Percentiles rank a stretch among this genome's conserved stretches.
Evolutionary conservation across 2,797 vertebrate species (phyloP).

Genomic region (Kryptolebias ocellatus): DNA sequence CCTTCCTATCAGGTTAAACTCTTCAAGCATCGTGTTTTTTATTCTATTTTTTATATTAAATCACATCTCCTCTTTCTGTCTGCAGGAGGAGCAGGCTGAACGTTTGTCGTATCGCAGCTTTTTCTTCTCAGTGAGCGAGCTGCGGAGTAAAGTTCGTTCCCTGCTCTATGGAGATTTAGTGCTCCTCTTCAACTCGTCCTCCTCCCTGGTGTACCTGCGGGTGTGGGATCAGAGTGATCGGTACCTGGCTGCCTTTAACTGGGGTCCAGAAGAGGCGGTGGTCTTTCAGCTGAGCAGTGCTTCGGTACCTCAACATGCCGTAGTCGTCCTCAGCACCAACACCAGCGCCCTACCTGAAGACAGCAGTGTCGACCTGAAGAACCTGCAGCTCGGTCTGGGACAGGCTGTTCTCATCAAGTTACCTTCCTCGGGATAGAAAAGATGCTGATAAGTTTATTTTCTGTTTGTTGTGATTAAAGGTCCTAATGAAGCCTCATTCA

Average conservation of each 20-base stretch:
- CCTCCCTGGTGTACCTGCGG: slow-evolving; percentile 79
- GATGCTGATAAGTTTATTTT: background rate
- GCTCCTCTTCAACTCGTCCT: slow-evolving; percentile 44
- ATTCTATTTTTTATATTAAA: no score
- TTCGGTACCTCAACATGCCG: slow-evolving; percentile 60
- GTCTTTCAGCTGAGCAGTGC: slow-evolving; percentile 26
- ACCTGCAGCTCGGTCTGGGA: slow-evolving; percentile 65
- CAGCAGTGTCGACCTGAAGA: slow-evolving; percentile 47
- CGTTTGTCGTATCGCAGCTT: slow-evolving; percentile 54
- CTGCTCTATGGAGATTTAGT: slow-evolving; percentile 84
- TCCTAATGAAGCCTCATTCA: background rate
- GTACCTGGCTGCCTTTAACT: slow-evolving; percentile 85
- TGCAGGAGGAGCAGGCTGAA: slow-evolving; percentile 40
- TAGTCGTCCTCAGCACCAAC: slow-evolving; percentile 78
- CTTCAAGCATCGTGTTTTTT: no score
- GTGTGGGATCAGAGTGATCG: slow-evolving; percentile 88
- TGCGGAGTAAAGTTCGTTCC: slow-evolving; percentile 83
- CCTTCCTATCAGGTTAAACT: no score
- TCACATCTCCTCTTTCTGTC: background rate
- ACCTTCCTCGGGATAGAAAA: slow-evolving; percentile 66
- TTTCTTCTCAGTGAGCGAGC: slow-evolving; percentile 76
- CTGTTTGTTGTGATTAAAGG: background rate
- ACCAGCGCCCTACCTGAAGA: background rate
- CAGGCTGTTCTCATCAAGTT: slow-evolving; percentile 84
- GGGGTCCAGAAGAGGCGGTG: slow-evolving; percentile 26